Evolutionary conservation across 2,888 invertebrate species (phyloP), one percentile per base, ranked within the genome.

Genomic region (Boloria euphrosyne): DNA sequence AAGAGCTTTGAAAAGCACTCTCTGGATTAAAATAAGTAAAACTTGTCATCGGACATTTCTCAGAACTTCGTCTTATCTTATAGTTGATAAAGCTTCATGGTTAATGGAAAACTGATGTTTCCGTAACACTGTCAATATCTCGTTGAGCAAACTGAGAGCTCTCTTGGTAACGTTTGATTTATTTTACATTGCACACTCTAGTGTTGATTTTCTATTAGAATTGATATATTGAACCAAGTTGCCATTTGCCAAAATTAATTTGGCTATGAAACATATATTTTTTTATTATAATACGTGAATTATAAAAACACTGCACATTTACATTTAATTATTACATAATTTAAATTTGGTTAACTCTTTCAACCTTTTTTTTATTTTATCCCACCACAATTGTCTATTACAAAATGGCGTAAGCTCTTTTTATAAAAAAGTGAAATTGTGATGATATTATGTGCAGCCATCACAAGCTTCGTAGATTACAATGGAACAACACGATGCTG

Each of bases 81-180:
- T 27, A 14, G 31, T 38, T 44, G 10, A 46, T 43, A 22, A 27
- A 57, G 38, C 31, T 16, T 31, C 10, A 6, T 49, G n/a, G 55
- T 57, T 61, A 70, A 70, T 70, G 67, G 70, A 65, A 67, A 70
- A 70, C 31, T 62, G 67, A 65, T 67, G 70, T 70, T 57, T 27
- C 50, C n/a, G 38, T 59, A 47, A 10, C 22, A 4, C 38, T 46
- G 57, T 57, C 27, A 27, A 16, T 47, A 5, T 47, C 46, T 57
- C 18, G 18, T 18, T 18, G 10, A 18, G 43, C 43, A 38, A 38
- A 38, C 31, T 1, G 10, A n/a, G 47, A 47, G 47, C 47, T n/a
- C 47, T 47, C 47, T 4, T 14, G 13, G 14, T 47, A 14, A 6
- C 16, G 10, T 46, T 47, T 47, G 13, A 46, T 27, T n/a, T 47